Conservation (phyloP, 2,113 vertebrate species). For the Semnopithecus entellus region DNA sequence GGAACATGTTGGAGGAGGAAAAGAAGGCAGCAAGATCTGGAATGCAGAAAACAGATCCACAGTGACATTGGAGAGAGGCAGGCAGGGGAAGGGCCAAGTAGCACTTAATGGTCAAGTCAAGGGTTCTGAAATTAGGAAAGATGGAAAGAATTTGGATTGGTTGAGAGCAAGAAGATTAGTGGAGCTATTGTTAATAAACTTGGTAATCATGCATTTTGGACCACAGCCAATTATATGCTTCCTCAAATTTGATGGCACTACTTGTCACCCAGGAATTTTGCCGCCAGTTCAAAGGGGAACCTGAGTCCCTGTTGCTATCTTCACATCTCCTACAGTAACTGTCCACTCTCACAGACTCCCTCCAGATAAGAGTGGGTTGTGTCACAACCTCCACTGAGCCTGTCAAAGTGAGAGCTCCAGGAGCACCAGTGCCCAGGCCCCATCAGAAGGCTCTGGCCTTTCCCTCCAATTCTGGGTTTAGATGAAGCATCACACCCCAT, state of each 20-base stretch:
- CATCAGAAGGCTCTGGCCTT: neutral
- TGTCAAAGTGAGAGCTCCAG: neutral
- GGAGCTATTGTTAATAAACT: neutral
- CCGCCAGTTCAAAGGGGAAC: neutral
- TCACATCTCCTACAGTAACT: neutral
- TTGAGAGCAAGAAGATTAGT: neutral
- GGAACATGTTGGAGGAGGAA: neutral
- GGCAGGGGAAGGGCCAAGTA: rapidly evolving
- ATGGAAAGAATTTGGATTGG: neutral
- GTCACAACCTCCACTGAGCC: rapidly evolving
- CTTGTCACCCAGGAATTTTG: neutral
- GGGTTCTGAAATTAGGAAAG: neutral
- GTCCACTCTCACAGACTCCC: neutral
- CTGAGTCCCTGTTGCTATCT: neutral
- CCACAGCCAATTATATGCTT: neutral
- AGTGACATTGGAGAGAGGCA: neutral
- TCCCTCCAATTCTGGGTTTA: neutral
- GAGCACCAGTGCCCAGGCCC: neutral
- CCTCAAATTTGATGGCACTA: neutral
- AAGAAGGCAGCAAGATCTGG: neutral
- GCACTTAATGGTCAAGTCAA: neutral
- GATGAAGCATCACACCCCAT: neutral
- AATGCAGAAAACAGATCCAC: neutral
- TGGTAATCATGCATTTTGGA: neutral
- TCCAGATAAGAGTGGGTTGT: neutral